These are phyloP conservation scores for Cichladusa arquata DNA, from an alignment of 2,113 vertebrate species.

Conservation along the genomic window DNA sequence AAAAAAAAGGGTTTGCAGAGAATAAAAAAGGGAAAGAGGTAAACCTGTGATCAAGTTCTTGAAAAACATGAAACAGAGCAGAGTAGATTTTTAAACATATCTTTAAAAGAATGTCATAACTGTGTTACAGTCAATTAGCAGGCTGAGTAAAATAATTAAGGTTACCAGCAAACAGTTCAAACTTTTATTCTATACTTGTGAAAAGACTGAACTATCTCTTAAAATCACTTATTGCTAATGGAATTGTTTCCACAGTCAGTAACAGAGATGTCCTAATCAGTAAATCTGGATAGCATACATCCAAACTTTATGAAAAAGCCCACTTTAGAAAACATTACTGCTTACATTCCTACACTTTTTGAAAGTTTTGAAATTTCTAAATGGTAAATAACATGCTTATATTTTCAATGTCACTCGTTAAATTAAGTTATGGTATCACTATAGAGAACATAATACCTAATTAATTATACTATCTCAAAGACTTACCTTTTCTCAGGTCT, in stretches of 20 bases:
- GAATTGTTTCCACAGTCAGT: not conserved
- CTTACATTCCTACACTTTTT: not conserved
- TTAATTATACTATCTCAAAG: not conserved
- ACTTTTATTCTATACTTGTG: not conserved
- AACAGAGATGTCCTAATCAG: not conserved
- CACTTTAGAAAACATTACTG: not conserved
- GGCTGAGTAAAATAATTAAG: not conserved
- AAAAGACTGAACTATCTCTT: not conserved
- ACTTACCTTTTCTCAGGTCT: conserved; percentile 93
- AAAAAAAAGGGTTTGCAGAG: not conserved
- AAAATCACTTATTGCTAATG: not conserved
- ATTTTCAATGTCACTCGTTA: not conserved
- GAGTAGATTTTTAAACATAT: not conserved
- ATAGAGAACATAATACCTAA: not conserved
- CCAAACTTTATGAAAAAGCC: not conserved
- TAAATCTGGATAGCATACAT: not conserved
- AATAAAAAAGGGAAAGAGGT: not conserved
- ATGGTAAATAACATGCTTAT: not conserved
- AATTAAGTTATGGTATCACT: not conserved
- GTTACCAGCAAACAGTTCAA: not conserved
- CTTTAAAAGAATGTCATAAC: not conserved
- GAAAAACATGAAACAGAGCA: not conserved
- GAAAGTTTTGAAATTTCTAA: not conserved
- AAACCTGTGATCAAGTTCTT: not conserved
- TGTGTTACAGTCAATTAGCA: not conserved